Evolutionary conservation across 2,797 vertebrate species (phyloP).

Genomic region (Sciurus vulgaris): DNA sequence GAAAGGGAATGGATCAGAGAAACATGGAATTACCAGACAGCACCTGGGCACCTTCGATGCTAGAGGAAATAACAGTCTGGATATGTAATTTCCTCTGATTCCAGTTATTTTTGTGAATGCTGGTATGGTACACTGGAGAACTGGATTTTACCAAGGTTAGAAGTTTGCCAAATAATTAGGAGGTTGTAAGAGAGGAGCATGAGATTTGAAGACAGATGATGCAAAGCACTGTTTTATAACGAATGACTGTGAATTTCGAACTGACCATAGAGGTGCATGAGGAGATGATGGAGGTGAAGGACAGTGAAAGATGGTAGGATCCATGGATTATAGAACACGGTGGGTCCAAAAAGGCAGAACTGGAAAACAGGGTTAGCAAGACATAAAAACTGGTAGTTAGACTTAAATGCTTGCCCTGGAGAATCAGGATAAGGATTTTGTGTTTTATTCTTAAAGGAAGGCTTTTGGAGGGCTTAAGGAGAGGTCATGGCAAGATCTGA

Average conservation of each 20-base stretch:
- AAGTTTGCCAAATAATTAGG: neutral
- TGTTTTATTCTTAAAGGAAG: slow-evolving; percentile 14
- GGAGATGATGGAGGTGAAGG: neutral
- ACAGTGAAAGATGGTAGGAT: neutral
- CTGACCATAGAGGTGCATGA: neutral
- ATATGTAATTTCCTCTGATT: neutral
- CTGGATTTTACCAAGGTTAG: neutral
- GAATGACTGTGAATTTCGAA: neutral
- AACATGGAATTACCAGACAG: neutral
- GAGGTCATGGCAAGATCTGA: neutral
- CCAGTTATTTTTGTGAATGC: neutral
- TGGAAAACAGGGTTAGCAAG: neutral
- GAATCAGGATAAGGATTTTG: neutral
- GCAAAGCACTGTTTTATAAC: neutral
- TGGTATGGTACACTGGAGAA: neutral
- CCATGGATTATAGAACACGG: neutral
- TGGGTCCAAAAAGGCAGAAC: neutral
- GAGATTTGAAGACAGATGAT: neutral
- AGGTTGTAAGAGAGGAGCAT: neutral
- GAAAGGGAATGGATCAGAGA: neutral
- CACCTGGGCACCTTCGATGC: neutral
- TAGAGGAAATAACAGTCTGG: neutral
- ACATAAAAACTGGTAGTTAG: neutral
- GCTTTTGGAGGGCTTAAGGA: neutral
- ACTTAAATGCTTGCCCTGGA: neutral